phyloP scores from a whole-genome alignment of 2,797 vertebrate species.

The Melanogrammus aeglefinus region DNA sequence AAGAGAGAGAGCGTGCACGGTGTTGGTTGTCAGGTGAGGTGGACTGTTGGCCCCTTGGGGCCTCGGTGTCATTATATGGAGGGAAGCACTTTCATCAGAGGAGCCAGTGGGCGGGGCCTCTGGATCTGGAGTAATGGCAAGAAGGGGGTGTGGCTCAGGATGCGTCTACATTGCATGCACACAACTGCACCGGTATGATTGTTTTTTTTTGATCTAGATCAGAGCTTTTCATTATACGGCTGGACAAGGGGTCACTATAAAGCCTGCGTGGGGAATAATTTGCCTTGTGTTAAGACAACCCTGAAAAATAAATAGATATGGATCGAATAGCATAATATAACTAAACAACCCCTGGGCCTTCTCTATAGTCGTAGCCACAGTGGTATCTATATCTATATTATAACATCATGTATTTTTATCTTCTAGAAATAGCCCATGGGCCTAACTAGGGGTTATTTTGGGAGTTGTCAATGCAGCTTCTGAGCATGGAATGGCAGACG shows the following conservation, averaged over 20 bases:
- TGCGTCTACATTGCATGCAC: conserved; percentile 26
- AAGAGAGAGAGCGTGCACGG: conserved; percentile 19
- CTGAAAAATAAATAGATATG: neutral
- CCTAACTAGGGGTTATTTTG: neutral
- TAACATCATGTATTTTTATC: neutral
- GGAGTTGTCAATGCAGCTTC: conserved; percentile 22
- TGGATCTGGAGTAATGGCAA: conserved; percentile 43
- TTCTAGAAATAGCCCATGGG: neutral
- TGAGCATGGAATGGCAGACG: conserved; percentile 10
- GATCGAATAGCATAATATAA: neutral
- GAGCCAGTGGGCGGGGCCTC: conserved; percentile 65
- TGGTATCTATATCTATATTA: neutral
- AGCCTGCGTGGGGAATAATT: neutral
- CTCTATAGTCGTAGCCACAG: neutral
- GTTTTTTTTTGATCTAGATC: neutral
- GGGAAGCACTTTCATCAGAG: conserved; percentile 80
- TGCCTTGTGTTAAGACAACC: neutral
- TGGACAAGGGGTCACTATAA: neutral
- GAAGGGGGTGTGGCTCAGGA: conserved; percentile 16
- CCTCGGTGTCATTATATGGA: conserved; percentile 62
- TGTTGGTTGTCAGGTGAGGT: conserved; percentile 27
- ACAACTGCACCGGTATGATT: neutral
- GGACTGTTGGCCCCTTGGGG: conserved; percentile 40
- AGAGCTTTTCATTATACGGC: neutral
- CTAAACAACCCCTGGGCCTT: neutral